phyloP scores from a whole-genome alignment of 2,888 invertebrate species.

The Hipparchia semele region DNA sequence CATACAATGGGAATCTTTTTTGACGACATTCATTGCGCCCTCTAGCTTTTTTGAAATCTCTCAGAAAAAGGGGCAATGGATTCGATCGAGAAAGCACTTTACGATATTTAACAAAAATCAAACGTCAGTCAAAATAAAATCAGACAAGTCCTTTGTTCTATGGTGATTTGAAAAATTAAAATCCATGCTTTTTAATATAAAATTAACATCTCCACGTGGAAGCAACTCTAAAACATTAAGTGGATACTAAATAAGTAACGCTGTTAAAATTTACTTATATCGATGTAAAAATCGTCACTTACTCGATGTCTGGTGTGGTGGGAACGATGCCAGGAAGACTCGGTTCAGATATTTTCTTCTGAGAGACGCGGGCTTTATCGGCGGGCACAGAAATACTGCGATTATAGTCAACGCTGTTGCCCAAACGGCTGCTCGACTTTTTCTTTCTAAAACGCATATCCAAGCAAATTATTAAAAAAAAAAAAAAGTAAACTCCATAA shows the following conservation, averaged over 20 bases:
- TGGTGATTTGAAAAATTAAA: constrained; percentile 33
- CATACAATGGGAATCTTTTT: too few species aligned
- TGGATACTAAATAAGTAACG: constrained; percentile 6
- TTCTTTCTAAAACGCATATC: constrained; percentile 83
- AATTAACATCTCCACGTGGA: constrained; percentile 22
- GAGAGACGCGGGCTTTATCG: constrained; percentile 83
- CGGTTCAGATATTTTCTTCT: constrained; percentile 81
- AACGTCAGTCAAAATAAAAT: constrained; percentile 5
- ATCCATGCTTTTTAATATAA: constrained; percentile 41
- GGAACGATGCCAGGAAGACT: constrained; percentile 84
- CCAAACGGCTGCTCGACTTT: constrained; percentile 85
- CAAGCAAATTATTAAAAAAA: too few species aligned
- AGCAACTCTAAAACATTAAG: constrained; percentile 26
- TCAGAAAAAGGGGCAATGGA: background rate
- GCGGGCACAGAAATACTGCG: constrained; percentile 95
- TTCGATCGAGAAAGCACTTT: background rate
- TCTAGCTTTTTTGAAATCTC: too few species aligned
- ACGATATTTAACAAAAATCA: background rate
- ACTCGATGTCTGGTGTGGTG: constrained; percentile 88
- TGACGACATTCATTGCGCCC: too few species aligned
- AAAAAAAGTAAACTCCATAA: too few species aligned
- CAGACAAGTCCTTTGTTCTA: constrained; percentile 1
- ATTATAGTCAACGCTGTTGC: constrained; percentile 88
- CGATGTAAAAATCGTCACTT: constrained; percentile 56
- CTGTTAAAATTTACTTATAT: background rate